Conservation (phyloP, 1,140 invertebrate species). For the Bombus waltoni region DNA sequence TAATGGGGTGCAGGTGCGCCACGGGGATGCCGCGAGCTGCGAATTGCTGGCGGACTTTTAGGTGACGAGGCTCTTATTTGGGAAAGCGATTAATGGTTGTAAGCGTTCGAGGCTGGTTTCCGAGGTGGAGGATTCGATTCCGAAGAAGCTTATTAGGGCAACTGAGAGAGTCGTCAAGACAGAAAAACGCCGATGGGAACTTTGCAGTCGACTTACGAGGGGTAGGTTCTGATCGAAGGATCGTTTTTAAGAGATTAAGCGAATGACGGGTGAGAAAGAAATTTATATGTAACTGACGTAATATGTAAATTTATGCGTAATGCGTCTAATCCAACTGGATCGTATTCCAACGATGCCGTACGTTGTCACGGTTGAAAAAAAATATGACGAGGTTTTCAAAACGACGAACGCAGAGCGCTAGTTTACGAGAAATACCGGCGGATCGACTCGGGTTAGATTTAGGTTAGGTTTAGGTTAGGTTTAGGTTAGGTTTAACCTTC, state of each 20-base stretch:
- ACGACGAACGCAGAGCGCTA: too few relatives aligned
- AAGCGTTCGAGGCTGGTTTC: neutral
- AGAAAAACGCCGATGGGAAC: neutral
- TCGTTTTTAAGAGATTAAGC: neutral
- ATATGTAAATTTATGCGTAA: too few relatives aligned
- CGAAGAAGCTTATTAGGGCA: accelerated
- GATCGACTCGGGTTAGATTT: too few relatives aligned
- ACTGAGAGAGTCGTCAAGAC: neutral
- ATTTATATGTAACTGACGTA: too few relatives aligned
- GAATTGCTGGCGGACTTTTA: slow-evolving; percentile 3
- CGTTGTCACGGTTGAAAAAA: too few relatives aligned
- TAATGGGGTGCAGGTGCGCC: slow-evolving; percentile 29
- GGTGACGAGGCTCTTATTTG: slow-evolving; percentile 15
- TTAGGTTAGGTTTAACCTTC: too few relatives aligned
- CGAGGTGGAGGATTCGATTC: neutral
- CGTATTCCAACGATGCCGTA: too few relatives aligned
- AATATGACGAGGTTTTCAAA: too few relatives aligned
- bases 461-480: too few relatives aligned
- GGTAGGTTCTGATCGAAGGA: neutral
- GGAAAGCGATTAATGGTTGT: neutral
- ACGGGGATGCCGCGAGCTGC: neutral
- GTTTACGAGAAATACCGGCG: too few relatives aligned
- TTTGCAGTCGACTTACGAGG: neutral
- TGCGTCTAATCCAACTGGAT: too few relatives aligned
- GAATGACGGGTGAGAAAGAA: too few relatives aligned